Evolutionary conservation across 2,797 vertebrate genomes (phyloP).

Genomic region (Pampus argenteus): DNA sequence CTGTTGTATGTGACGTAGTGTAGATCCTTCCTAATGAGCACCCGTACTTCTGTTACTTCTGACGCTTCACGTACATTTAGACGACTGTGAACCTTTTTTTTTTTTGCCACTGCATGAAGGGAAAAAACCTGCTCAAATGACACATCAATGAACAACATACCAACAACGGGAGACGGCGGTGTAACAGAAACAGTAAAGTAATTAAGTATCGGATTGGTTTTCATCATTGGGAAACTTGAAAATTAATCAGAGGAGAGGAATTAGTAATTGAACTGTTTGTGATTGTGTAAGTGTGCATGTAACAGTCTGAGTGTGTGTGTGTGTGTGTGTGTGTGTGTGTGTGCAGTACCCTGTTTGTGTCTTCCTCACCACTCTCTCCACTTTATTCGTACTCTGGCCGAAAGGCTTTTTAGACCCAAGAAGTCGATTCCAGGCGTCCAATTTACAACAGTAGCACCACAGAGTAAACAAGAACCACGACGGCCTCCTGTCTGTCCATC

Average conservation of each 20-base stretch:
- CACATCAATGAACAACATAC: neutral
- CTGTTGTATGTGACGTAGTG: no score
- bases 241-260: neutral
- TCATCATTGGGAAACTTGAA: neutral
- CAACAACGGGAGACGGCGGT: no score
- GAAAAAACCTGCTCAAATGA: no score
- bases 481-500: constrained; percentile 48
- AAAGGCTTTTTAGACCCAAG: constrained; percentile 37
- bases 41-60: no score
- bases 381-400: constrained; percentile 49
- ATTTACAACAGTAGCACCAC: constrained; percentile 56
- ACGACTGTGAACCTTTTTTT: no score
- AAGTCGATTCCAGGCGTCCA: constrained; percentile 54
- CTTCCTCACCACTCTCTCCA: constrained; percentile 17
- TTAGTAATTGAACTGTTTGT: neutral
- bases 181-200: neutral
- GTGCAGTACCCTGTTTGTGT: neutral
- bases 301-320: neutral
- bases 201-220: neutral
- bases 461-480: constrained; percentile 62
- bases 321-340: neutral
- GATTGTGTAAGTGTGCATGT: neutral
- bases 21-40: no score
- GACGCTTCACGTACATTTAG: no score
- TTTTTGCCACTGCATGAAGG: no score